Evolutionary conservation across 2,888 invertebrate genomes (phyloP), one percentile per base, ranked within the genome.

Genomic region (Gari tellinella): DNA sequence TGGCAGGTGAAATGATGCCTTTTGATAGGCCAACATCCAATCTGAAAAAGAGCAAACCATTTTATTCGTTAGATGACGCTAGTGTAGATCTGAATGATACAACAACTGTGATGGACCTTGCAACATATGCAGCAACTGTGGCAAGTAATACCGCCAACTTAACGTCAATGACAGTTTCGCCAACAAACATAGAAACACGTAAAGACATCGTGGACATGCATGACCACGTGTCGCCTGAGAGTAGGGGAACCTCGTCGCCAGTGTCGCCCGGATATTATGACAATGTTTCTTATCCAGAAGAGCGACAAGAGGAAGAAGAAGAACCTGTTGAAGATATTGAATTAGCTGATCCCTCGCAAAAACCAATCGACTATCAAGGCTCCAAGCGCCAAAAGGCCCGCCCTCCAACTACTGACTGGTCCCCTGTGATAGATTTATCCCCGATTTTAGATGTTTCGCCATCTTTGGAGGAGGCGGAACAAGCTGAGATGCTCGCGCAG

Each of bases 401-500:
- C 21, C 91, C 91, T 0, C 88, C 91, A 5, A 86, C 87, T 7
- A 88, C 88, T 0, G 91, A 91, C 80, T 93, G 92, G 92, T 92
- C 92, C 0, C 92, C 92, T 2, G 91, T 92, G 8, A 91, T 91
- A 38, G 93, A 93, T 62, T 84, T 93, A 3, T 93, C 92, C 1
- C 93, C 93, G 1, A 93, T 93, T 40, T 56, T 92, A 37, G 92
- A 93, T 79, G 92, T 92, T 3, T 92, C 92, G 0, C 92, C 92
- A 0, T 92, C 92, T 0, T 80, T 92, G 21, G 92, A 92, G 69
- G 90, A 91, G 37, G 91, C 92, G 0, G 92, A 92, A 61, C 90
- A 90, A 63, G 89, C 84, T 41, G 90, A 90, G 72, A 90, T 90
- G 91, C 66, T 90, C 37, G 89, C 88, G 2, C 86, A 88, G 55